Conservation (phyloP, 1,140 invertebrate species). For the Formica exsecta region DNA sequence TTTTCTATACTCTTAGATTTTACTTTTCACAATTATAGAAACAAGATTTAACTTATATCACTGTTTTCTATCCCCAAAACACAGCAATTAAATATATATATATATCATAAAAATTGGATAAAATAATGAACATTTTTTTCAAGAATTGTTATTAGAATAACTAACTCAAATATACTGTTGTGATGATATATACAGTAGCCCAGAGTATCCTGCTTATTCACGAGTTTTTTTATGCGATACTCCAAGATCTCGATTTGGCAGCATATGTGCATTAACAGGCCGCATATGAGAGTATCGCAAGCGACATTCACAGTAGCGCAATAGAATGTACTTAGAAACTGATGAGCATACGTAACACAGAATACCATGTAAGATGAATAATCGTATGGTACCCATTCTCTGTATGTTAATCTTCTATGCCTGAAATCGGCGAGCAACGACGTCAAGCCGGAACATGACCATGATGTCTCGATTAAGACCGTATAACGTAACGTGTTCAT, state of each 20-base stretch:
- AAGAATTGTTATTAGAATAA: background rate
- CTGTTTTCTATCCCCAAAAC: background rate
- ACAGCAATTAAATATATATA: background rate
- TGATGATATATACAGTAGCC: slow-evolving; percentile 29
- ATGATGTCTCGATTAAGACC: background rate
- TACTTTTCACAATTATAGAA: background rate
- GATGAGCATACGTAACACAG: slow-evolving; percentile 50
- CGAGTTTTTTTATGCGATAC: slow-evolving; percentile 43
- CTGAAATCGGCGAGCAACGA: slow-evolving; percentile 22
- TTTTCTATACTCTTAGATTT: background rate
- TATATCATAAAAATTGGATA: background rate
- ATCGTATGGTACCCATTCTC: slow-evolving; percentile 64
- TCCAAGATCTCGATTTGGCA: slow-evolving; percentile 67
- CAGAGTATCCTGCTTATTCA: background rate
- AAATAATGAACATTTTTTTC: too few species aligned
- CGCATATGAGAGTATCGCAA: slow-evolving; percentile 58
- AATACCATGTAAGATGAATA: background rate
- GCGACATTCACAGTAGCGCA: slow-evolving; percentile 47
- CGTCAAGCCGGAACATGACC: background rate
- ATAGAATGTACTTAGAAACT: background rate
- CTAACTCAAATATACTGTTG: slow-evolving; percentile 42
- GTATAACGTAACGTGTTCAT: background rate
- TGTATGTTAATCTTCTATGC: slow-evolving; percentile 15
- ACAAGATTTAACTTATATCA: background rate
- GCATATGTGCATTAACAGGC: slow-evolving; percentile 63